Percentiles rank a stretch among this genome's conserved stretches.
Evolutionary conservation across 2,888 invertebrate genomes (phyloP).

Genomic region (Ectemnius lituratus): DNA sequence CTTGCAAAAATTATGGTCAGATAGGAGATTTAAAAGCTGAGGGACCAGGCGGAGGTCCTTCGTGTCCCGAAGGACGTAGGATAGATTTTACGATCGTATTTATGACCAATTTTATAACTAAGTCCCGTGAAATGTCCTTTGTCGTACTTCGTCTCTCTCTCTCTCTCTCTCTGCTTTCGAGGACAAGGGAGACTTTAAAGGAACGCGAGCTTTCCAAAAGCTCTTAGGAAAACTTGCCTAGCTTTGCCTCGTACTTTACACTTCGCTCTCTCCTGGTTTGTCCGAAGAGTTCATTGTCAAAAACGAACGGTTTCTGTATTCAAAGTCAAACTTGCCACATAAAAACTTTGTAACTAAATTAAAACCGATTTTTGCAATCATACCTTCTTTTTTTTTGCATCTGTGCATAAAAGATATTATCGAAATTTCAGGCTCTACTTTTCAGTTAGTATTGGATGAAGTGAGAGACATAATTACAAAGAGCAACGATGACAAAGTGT

Average conservation of each 20-base stretch:
- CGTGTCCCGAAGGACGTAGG: slow-evolving; percentile 50
- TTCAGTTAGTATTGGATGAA: no score
- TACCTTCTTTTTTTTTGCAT: no score
- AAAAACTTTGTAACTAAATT: no score
- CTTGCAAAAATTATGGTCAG: slow-evolving; percentile 2
- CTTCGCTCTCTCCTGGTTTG: no score
- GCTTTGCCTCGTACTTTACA: no score
- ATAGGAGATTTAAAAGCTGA: slow-evolving; percentile 26
- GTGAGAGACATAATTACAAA: not conserved
- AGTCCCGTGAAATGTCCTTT: slow-evolving; percentile 66
- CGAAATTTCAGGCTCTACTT: no score
- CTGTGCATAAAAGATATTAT: no score
- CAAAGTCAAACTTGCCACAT: no score
- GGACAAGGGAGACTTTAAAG: slow-evolving; percentile 22
- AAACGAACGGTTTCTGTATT: no score
- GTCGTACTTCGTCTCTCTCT: slow-evolving; percentile 39
- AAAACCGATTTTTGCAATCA: no score
- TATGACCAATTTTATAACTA: slow-evolving; percentile 65
- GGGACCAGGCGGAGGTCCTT: slow-evolving; percentile 25
- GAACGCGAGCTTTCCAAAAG: slow-evolving; percentile 46
- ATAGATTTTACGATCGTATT: slow-evolving; percentile 59
- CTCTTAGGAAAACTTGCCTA: slow-evolving; percentile 3
- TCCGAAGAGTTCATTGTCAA: not conserved
- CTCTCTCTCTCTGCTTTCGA: slow-evolving; percentile 25
- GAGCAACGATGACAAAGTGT: slow-evolving; percentile 9